Evolutionary conservation across 2,797 vertebrate species (phyloP), one percentile per base, ranked within the genome.

Genomic region (Lepus townsendii): DNA sequence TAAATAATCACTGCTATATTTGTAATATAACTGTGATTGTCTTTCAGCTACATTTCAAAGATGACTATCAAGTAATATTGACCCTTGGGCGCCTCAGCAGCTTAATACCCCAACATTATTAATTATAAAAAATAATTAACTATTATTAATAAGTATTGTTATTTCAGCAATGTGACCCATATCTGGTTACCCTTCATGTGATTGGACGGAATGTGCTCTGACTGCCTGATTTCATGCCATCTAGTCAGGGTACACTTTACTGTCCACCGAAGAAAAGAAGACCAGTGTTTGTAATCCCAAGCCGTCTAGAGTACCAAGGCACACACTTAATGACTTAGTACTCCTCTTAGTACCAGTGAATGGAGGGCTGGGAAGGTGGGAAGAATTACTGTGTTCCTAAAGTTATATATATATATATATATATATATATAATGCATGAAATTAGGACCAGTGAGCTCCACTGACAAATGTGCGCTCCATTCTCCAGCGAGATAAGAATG

Each of bases 1-100:
- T 86, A 60, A 38, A 11, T 27, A 54, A 1, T n/a, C 13, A 35
- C n/a, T 7, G 4, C 7, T 83, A 3, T 85, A 65, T 83, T 65
- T 78, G 16, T 90, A 79, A 86, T 78, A 35, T 65, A 79, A 52
- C 5, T 79, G 42, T 92, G n/a, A 79, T 9, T 86, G 2, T 16
- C 24, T 68, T 92, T 94, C 68, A 83, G 54, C 27, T 90, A 3
- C 57, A 63, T 82, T 91, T 94, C 72, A 94, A 96, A 76, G 30
- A 52, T 76, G 38, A 35, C 10, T 66, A 30, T 8, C 38, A 7
- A 77, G 80, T 79, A 79, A 17, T 16, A 60, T 50, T 78, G 76
- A 91, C 42, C 69, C 35, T 26, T 24, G 47, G 30, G 22, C 85
- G 6, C 7, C 24, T 71, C 38, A 65, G 50, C 1, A 69, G 57